phyloP scores from a whole-genome alignment of 92 coral and sea anemone genomes.

The Paramuricea clavata region DNA sequence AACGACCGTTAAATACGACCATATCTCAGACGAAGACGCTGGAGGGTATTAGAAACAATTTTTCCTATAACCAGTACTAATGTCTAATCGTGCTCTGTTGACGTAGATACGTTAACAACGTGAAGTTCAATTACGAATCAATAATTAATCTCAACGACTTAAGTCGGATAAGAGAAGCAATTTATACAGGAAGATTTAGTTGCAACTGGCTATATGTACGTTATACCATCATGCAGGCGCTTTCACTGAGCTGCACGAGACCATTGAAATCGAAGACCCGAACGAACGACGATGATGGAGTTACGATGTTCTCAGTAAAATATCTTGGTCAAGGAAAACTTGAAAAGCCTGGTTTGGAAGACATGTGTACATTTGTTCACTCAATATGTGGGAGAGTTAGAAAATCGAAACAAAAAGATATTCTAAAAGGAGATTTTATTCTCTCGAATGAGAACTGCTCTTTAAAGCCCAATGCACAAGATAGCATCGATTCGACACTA shows the following conservation, averaged over 20 bases:
- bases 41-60: neutral
- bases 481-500: constrained; percentile 63
- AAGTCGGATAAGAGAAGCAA: neutral
- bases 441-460: constrained; percentile 85
- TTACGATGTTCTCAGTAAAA: constrained; percentile 80
- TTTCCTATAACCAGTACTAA: too few species aligned
- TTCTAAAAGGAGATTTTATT: constrained; percentile 78
- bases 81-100: neutral
- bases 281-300: neutral
- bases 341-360: constrained; percentile 83
- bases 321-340: constrained; percentile 89
- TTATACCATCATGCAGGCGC: neutral
- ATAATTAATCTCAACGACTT: neutral
- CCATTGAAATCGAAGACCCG: neutral
- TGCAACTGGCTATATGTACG: neutral
- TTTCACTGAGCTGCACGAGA: neutral
- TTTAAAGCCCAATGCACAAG: constrained; percentile 80
- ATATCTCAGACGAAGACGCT: neutral
- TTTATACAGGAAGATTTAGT: neutral
- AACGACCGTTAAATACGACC: neutral
- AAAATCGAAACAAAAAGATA: constrained; percentile 67
- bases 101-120: neutral
- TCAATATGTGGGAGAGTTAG: constrained; percentile 56
- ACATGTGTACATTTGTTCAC: constrained; percentile 89
- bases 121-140: neutral